These are phyloP conservation scores for Tetheella fluctuosa DNA, from an alignment of 2,888 invertebrate species.

Conservation along the genomic window DNA sequence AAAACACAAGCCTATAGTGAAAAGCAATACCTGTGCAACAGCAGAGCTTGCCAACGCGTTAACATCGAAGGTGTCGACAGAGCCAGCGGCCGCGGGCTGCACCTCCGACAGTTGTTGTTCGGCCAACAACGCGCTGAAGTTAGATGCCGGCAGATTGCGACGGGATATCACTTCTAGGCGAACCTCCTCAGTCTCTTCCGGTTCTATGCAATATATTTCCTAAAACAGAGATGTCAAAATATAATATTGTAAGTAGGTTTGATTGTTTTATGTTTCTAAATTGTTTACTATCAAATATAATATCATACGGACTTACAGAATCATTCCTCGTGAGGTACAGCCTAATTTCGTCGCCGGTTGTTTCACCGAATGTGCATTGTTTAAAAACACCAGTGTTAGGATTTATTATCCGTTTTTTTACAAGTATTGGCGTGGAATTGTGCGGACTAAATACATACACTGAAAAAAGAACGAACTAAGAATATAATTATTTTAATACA, in stretches of 20 bases:
- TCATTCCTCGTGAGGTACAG: conserved; percentile 75
- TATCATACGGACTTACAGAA: conserved; percentile 56
- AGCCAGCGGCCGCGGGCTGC: conserved; percentile 29
- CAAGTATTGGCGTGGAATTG: conserved; percentile 62
- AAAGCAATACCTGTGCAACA: conserved; percentile 56
- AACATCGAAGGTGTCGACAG: conserved; percentile 31
- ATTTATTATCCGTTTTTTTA: conserved; percentile 56
- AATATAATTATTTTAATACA: neutral
- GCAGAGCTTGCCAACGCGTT: conserved; percentile 47
- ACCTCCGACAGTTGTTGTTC: conserved; percentile 64
- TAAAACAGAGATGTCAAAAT: conserved; percentile 27
- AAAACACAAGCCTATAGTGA: neutral
- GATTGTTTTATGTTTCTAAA: neutral
- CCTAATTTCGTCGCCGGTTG: conserved; percentile 51
- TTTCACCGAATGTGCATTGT: conserved; percentile 67
- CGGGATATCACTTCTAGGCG: conserved; percentile 64
- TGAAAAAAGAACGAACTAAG: conserved; percentile 47
- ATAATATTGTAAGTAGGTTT: too few species aligned
- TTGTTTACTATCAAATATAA: conserved; percentile 5
- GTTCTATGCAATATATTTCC: conserved; percentile 75
- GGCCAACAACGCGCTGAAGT: conserved; percentile 71
- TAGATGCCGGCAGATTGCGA: conserved; percentile 58
- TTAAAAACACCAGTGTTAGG: conserved; percentile 67
- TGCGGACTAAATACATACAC: conserved; percentile 77
- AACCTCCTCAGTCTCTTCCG: conserved; percentile 49